Evolutionary conservation across 2,113 vertebrate species (phyloP).

Genomic region (Jacana jacana): DNA sequence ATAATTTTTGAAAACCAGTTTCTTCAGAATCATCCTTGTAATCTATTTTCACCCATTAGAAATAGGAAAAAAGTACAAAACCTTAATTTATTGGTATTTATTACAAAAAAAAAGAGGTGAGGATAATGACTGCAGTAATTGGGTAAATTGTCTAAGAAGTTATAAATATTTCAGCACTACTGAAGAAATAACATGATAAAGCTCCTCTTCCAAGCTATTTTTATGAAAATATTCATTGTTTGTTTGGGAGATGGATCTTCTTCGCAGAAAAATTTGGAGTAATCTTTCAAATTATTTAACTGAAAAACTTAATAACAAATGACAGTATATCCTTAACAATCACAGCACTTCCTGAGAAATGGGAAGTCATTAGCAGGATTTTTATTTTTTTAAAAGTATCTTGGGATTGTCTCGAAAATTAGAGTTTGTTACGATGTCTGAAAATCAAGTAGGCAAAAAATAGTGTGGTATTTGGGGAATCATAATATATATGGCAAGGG

Average conservation of each 20-base stretch:
- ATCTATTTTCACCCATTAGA: background rate
- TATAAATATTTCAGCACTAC: background rate
- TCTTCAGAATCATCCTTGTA: background rate
- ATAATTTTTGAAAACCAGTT: background rate
- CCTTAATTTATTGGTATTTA: background rate
- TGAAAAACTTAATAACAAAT: background rate
- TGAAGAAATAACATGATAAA: background rate
- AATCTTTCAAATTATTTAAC: slow-evolving; percentile 4
- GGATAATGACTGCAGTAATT: background rate
- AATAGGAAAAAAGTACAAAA: background rate
- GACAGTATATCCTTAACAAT: background rate
- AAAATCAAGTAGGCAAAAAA: slow-evolving; percentile 9
- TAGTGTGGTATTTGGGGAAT: background rate
- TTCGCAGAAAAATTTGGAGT: slow-evolving; percentile 42
- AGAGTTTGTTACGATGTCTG: background rate
- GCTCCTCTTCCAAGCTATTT: background rate
- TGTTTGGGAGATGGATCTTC: slow-evolving; percentile 38
- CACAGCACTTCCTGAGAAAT: background rate
- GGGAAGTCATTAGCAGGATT: background rate
- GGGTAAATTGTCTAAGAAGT: background rate
- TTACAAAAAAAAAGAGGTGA: background rate
- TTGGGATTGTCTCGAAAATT: background rate
- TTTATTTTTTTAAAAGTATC: background rate
- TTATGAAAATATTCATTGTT: background rate
- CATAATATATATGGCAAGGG: background rate